Base-by-base conservation (phyloP, 2,113 vertebrate genomes). In the Petrocephalus zakoni region DNA sequence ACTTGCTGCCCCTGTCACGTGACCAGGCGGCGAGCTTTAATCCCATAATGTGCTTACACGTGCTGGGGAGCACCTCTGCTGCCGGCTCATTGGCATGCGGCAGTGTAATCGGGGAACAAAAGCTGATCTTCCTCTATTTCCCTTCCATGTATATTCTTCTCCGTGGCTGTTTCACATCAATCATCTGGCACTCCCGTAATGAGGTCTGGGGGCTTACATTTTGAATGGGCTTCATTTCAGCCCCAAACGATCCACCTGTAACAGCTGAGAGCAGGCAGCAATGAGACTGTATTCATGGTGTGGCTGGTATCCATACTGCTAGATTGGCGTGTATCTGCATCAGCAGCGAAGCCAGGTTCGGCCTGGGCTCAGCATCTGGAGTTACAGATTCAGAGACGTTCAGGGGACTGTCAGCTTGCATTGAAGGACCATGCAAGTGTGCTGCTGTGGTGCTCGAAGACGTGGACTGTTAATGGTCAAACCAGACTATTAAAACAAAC, bases 351-450 rank as follows among this genome's bases (percentile, higher is more conserved):
- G 53, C 53, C 17, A 55, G 53, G 13, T 19, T 10, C 3, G 53
- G 53, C 17, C 53, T 15, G 72, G 72, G 68, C 25, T 75, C 13
- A 37, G 34, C 68, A 17, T 75, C 34, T 37, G 17, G 34, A 19
- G 34, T 37, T 2, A 15, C 34, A 42, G 15, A 29, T 42, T 42
- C 37, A 78, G 5, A 37, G 72, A 78, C 6, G 72, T 34, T 78
- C 68, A 5, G 13, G 68, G 22, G 88, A 92, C 90, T 86, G 64
- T 90, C 94, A 94, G 94, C 93, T 93, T 68, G 61, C 3, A 68
- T 4, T 29, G 61, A 68, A 68, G 13, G n/a, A 15, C 9, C 3
- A 29, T 68, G 25, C 61, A 68, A 68, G 61, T 29, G 61, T 13
- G 25, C 4, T 68, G 25, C 25, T 68, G 11, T 68, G 13, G 10